Conservation (phyloP, 2,888 invertebrate genomes). For the Diaphora mendica region DNA sequence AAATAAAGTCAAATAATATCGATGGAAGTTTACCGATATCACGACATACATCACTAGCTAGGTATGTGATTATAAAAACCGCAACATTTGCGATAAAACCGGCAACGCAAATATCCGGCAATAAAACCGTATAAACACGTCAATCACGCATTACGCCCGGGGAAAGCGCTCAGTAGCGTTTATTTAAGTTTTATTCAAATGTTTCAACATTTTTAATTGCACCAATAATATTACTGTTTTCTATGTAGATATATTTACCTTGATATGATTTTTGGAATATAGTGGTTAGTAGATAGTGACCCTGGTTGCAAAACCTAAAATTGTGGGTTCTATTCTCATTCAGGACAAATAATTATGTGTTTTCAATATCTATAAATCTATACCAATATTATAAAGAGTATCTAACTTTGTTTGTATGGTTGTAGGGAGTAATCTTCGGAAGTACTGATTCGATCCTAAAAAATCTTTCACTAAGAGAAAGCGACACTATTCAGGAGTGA, state of each 20-base stretch:
- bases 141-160: conserved; percentile 15
- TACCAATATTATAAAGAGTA: too few relatives aligned
- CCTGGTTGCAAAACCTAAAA: too few relatives aligned
- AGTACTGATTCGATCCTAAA: too few relatives aligned
- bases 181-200: conserved; percentile 1
- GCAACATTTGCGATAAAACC: conserved; percentile 26
- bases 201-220: conserved; percentile 7
- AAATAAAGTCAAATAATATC: not conserved
- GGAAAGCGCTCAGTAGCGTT: conserved; percentile 8
- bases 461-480: too few relatives aligned
- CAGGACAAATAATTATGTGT: too few relatives aligned
- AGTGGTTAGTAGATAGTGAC: too few relatives aligned
- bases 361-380: too few relatives aligned
- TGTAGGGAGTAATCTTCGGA: too few relatives aligned
- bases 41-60: not conserved
- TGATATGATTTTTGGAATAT: not conserved
- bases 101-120: conserved; percentile 23
- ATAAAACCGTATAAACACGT: conserved; percentile 26
- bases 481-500: too few relatives aligned
- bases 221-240: too few relatives aligned
- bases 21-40: not conserved
- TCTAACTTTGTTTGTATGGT: too few relatives aligned
- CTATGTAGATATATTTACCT: not conserved
- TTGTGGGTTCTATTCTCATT: too few relatives aligned
- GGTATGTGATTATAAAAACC: conserved; percentile 22